Percentiles rank a stretch among this genome's conserved stretches.
These are phyloP conservation scores for Paragorgia papillata DNA, from an alignment of 92 coral and sea anemone species.

Conservation along the genomic window DNA sequence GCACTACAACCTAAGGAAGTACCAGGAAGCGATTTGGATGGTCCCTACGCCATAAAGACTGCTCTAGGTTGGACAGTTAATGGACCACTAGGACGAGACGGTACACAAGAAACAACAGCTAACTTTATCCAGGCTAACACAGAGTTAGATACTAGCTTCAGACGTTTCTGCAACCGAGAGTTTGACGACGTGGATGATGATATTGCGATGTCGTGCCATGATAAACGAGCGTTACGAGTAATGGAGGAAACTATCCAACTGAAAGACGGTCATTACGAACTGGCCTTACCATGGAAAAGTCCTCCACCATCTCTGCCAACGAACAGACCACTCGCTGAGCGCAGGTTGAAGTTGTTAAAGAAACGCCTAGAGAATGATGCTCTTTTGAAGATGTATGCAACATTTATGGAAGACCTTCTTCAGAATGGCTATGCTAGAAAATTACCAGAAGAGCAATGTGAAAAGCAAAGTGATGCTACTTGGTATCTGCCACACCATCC, in stretches of 20 bases:
- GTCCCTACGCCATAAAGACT: conserved; percentile 60
- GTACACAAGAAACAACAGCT: not conserved
- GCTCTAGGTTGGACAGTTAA: conserved; percentile 65
- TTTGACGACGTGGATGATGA: conserved; percentile 51
- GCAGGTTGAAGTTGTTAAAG: conserved; percentile 31
- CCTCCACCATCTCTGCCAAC: conserved; percentile 40
- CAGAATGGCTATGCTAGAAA: conserved; percentile 25
- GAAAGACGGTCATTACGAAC: conserved; percentile 48
- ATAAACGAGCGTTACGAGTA: conserved; percentile 42
- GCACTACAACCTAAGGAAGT: conserved; percentile 49
- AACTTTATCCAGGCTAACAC: conserved; percentile 40
- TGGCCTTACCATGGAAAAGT: conserved; percentile 59
- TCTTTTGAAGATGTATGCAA: conserved; percentile 33
- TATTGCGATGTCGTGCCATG: conserved; percentile 49
- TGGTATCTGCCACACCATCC: conserved; percentile 60
- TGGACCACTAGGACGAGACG: conserved; percentile 59
- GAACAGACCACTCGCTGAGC: conserved; percentile 48
- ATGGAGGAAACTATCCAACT: conserved; percentile 47
- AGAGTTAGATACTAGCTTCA: conserved; percentile 38
- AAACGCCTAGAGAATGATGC: conserved; percentile 42
- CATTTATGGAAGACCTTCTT: conserved; percentile 44
- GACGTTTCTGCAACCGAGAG: conserved; percentile 44
- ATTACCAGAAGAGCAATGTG: not conserved
- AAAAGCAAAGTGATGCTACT: not conserved
- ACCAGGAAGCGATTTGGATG: conserved; percentile 6